Percentiles rank a stretch among this genome's conserved stretches.
Evolutionary conservation across 2,888 invertebrate species (phyloP).

Genomic region (Loripinus fragilis): DNA sequence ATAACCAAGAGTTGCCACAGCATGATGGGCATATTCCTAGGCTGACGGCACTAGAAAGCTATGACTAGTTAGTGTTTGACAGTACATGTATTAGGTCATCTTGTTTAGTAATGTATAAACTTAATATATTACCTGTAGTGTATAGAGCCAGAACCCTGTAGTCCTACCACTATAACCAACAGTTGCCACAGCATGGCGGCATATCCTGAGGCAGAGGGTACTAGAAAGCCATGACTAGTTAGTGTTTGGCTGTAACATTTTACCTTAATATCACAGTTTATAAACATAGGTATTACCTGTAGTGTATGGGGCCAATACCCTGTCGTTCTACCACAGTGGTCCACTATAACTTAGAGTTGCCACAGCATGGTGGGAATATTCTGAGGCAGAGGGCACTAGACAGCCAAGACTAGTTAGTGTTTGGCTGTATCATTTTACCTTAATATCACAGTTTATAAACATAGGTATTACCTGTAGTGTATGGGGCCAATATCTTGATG

Average conservation of each 20-base stretch:
- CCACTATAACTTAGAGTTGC: too few relatives aligned
- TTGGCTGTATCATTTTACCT: too few relatives aligned
- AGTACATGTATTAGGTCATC: slow-evolving; percentile 95
- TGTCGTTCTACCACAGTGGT: too few relatives aligned
- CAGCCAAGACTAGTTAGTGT: too few relatives aligned
- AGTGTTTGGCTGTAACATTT: slow-evolving; percentile 90
- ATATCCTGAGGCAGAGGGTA: slow-evolving; percentile 79
- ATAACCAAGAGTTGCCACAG: slow-evolving; percentile 91
- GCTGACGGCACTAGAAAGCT: slow-evolving; percentile 79
- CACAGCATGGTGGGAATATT: too few relatives aligned
- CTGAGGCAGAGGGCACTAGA: too few relatives aligned
- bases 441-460: too few relatives aligned
- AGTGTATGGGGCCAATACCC: too few relatives aligned
- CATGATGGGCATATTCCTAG: slow-evolving; percentile 85
- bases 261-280: slow-evolving; percentile 97
- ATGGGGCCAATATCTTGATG: too few relatives aligned
- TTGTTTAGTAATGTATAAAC: too few relatives aligned
- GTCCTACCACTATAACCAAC: slow-evolving; percentile 91
- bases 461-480: too few relatives aligned
- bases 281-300: too few relatives aligned
- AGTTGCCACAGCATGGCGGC: slow-evolving; percentile 89
- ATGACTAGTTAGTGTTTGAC: slow-evolving; percentile 85
- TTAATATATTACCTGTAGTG: slow-evolving; percentile 91
- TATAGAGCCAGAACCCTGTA: slow-evolving; percentile 96
- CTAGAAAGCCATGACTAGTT: slow-evolving; percentile 76